Conservation (phyloP, 1,140 invertebrate genomes). For the Marisa cornuarietis region DNA sequence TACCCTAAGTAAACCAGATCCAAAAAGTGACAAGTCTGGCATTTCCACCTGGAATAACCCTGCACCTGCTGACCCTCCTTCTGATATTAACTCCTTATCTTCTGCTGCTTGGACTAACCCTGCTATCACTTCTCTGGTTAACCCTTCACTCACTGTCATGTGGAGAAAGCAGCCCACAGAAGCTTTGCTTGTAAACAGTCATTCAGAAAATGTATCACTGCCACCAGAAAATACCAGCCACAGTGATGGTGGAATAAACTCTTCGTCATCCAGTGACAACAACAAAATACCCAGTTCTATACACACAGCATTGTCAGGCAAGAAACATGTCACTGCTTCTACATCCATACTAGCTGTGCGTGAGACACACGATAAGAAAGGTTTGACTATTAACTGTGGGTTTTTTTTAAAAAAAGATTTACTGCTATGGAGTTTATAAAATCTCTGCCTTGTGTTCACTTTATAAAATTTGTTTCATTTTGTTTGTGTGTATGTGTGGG, state of each 20-base stretch:
- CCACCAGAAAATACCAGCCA: neutral
- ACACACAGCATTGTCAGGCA: slow-evolving; percentile 25
- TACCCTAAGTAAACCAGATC: slow-evolving; percentile 4
- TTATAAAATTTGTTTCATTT: neutral
- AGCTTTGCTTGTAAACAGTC: no score
- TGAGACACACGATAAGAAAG: neutral
- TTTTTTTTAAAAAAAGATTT: neutral
- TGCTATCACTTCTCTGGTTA: neutral
- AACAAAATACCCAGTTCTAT: slow-evolving; percentile 35
- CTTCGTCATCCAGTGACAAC: slow-evolving; percentile 38
- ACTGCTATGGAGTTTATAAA: neutral
- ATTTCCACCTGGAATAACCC: slow-evolving; percentile 17
- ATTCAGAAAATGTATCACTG: neutral
- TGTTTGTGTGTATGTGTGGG: neutral
- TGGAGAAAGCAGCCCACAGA: no score
- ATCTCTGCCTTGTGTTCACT: neutral
- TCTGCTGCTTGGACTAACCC: no score
- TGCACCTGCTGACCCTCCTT: neutral
- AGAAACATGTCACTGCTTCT: neutral
- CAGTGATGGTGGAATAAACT: slow-evolving; percentile 28
- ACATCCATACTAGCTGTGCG: neutral
- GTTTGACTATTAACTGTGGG: neutral
- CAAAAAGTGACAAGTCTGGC: neutral
- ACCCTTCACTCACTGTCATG: neutral
- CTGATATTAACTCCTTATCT: no score